A percentile compares a stretch with the other conserved stretches of the same genome.
Conservation (phyloP, 2,888 invertebrate species). For the Dioctria linearis region DNA sequence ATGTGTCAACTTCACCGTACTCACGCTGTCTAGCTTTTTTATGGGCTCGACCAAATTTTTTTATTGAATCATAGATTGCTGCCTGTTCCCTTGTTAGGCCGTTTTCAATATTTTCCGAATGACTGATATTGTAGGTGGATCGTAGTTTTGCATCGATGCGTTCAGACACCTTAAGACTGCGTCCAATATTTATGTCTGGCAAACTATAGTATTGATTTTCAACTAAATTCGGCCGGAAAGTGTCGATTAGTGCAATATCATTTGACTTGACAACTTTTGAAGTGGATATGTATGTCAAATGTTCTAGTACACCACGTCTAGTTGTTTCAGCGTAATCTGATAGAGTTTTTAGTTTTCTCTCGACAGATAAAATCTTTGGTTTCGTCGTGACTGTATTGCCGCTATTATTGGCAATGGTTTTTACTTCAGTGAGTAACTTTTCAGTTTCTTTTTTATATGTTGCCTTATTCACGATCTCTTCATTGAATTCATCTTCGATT, state of each 20-base stretch:
- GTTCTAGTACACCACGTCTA: constrained; percentile 61
- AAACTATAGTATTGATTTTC: constrained; percentile 82
- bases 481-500: constrained; percentile 68
- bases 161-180: constrained; percentile 80
- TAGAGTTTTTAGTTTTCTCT: constrained; percentile 66
- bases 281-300: constrained; percentile 61
- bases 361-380: constrained; percentile 74
- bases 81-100: constrained; percentile 16
- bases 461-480: constrained; percentile 60
- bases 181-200: constrained; percentile 80
- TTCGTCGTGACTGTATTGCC: constrained; percentile 65
- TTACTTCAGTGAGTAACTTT: constrained; percentile 56
- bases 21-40: constrained; percentile 67
- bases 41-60: constrained; percentile 68
- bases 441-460: constrained; percentile 51
- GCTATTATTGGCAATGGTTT: not conserved
- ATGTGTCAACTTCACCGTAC: constrained; percentile 59
- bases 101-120: constrained; percentile 7
- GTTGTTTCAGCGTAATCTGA: constrained; percentile 61
- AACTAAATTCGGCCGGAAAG: constrained; percentile 67
- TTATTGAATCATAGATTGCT: constrained; percentile 67
- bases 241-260: constrained; percentile 58
- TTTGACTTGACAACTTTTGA: constrained; percentile 59
- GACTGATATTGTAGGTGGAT: constrained; percentile 67
- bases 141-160: constrained; percentile 81